Evolutionary conservation across 2,113 vertebrate genomes (phyloP).

Genomic region (Noturus placidus): DNA sequence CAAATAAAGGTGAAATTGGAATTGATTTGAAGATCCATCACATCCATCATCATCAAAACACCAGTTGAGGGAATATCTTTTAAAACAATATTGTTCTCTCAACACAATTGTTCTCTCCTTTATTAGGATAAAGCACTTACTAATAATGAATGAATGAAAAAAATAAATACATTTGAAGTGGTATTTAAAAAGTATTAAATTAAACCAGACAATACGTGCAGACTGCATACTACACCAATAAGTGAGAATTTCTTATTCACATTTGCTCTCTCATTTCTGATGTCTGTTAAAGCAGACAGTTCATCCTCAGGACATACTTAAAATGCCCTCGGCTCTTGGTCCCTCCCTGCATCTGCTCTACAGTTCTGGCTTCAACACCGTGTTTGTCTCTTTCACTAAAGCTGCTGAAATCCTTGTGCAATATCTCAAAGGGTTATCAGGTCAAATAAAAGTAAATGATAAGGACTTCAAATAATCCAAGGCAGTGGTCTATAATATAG

Average conservation of each 20-base stretch:
- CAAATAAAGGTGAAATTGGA: too few relatives aligned
- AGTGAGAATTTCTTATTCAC: not conserved
- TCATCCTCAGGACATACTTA: not conserved
- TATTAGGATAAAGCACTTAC: not conserved
- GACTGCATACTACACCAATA: not conserved
- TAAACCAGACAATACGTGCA: not conserved
- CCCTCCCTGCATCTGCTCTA: not conserved
- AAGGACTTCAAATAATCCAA: conserved; percentile 6
- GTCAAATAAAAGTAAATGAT: not conserved
- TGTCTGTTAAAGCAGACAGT: not conserved
- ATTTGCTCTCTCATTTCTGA: not conserved
- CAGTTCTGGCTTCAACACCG: not conserved
- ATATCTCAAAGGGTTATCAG: not conserved
- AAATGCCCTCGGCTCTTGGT: not conserved
- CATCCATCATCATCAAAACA: not conserved
- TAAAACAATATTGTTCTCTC: not conserved
- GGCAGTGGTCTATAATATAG: not conserved
- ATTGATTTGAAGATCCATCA: too few relatives aligned
- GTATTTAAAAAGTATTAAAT: not conserved
- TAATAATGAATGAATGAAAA: not conserved
- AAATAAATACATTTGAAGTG: not conserved
- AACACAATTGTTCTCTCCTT: not conserved
- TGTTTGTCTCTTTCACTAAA: conserved; percentile 12
- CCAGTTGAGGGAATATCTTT: not conserved
- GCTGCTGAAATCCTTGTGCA: not conserved